Conservation (phyloP, 2,888 invertebrate genomes). For the Crossocerus cetratus region DNA sequence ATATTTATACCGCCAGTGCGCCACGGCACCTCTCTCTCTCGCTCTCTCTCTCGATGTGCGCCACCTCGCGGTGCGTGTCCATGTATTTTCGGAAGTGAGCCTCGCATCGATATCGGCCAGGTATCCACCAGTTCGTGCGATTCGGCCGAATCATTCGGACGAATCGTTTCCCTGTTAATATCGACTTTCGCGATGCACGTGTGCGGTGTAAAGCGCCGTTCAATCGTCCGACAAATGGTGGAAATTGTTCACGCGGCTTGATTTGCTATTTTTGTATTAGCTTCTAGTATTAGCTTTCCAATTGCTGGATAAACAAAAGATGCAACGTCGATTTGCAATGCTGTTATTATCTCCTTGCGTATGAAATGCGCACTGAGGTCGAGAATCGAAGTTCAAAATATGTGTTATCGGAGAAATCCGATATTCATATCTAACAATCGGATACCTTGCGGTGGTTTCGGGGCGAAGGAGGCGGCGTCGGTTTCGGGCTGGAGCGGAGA, state of each 20-base stretch:
- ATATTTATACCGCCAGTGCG: slow-evolving; percentile 11
- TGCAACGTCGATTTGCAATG: no score
- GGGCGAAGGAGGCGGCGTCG: not conserved
- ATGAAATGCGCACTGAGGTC: no score
- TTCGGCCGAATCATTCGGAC: slow-evolving; percentile 47
- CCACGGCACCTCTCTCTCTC: not conserved
- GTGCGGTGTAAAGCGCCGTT: slow-evolving; percentile 35
- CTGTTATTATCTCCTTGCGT: no score
- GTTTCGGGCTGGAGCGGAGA: not conserved
- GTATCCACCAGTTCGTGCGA: slow-evolving; percentile 47
- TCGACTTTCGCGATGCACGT: slow-evolving; percentile 31
- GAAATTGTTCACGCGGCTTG: slow-evolving; percentile 13
- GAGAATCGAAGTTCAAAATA: no score
- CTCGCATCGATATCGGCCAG: slow-evolving; percentile 20
- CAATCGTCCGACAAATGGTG: slow-evolving; percentile 31
- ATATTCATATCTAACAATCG: no score
- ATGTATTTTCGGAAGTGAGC: slow-evolving; percentile 19
- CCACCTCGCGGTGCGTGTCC: not conserved
- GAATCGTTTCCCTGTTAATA: slow-evolving; percentile 46
- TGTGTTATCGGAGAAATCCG: no score
- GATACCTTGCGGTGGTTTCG: not conserved
- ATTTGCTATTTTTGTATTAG: not conserved
- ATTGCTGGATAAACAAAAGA: not conserved
- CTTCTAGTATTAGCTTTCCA: not conserved
- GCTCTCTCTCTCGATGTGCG: not conserved